Conservation (phyloP, 2,797 vertebrate genomes). For the Anguilla megastoma region DNA sequence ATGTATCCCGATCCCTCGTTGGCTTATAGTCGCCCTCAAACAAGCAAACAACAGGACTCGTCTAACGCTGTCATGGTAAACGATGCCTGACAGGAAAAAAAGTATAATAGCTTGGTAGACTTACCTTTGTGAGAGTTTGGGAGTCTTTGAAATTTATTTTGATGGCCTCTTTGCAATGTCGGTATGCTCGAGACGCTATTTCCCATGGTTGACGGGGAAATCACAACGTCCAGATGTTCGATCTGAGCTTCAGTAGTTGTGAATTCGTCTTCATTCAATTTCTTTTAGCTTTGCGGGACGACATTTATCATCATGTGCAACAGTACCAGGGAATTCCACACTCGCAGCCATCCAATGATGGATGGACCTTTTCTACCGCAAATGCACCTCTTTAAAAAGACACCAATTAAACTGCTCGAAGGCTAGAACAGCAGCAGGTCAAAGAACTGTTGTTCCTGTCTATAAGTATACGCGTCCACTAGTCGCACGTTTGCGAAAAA, state of each 20-base stretch:
- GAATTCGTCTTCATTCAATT: constrained; percentile 27
- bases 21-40: not conserved
- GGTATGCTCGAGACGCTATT: constrained; percentile 59
- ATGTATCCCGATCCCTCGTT: not conserved
- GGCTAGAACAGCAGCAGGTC: constrained; percentile 24
- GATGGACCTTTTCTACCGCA: constrained; percentile 27
- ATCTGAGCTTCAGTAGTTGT: constrained; percentile 25
- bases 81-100: not conserved
- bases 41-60: not conserved
- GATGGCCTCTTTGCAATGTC: constrained; percentile 60
- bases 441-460: constrained; percentile 21
- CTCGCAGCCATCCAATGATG: constrained; percentile 17
- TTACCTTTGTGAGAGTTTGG: constrained; percentile 65
- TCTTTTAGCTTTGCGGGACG: not conserved
- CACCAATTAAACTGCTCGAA: not conserved
- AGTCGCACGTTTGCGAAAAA: not conserved
- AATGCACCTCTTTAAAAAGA: constrained; percentile 20
- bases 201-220: constrained; percentile 52
- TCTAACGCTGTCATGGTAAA: constrained; percentile 3
- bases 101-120: constrained; percentile 27
- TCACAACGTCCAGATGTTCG: constrained; percentile 40
- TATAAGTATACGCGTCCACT: not conserved
- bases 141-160: constrained; percentile 64
- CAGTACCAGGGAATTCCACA: constrained; percentile 1
- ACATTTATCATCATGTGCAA: not conserved